Conservation (phyloP, 1,140 invertebrate species). For the Drosophila pseudoobscura region DNA sequence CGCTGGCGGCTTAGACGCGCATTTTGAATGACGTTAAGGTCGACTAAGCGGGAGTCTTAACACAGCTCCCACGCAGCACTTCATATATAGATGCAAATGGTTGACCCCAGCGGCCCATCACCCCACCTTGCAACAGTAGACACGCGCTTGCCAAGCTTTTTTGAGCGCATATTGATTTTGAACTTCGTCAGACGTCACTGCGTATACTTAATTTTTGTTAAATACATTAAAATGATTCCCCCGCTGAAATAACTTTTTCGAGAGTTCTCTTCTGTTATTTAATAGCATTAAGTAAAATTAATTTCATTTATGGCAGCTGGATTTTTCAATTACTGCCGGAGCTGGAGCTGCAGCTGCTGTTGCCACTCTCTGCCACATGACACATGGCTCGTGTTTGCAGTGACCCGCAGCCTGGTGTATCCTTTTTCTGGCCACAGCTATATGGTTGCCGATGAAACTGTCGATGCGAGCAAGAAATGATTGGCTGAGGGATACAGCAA, state of each 20-base stretch:
- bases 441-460: constrained; percentile 28
- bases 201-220: constrained; percentile 60
- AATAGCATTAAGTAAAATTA: constrained; percentile 1
- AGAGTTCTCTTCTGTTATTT: not conserved
- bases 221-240: too few relatives aligned
- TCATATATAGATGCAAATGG: constrained; percentile 24
- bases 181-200: constrained; percentile 22
- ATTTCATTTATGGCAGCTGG: constrained; percentile 9
- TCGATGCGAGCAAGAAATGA: constrained; percentile 11
- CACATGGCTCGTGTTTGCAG: not conserved
- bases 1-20: constrained; percentile 57
- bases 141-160: constrained; percentile 28
- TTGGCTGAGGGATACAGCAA: not conserved
- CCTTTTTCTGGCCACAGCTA: constrained; percentile 17
- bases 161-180: constrained; percentile 32
- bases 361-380: too few relatives aligned
- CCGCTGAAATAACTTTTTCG: too few relatives aligned
- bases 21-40: constrained; percentile 74
- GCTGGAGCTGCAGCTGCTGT: too few relatives aligned
- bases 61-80: constrained; percentile 16
- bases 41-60: constrained; percentile 68
- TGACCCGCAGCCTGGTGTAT: not conserved
- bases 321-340: constrained; percentile 6
- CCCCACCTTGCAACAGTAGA: constrained; percentile 23
- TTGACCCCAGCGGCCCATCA: too few relatives aligned